phyloP scores from a whole-genome alignment of 2,113 vertebrate species.

The mouse (Mus musculus) region GRCm39 chr9:110038501-110039000 shows the following conservation, averaged over 20 bases:
- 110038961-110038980: not conserved
- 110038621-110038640: not conserved
- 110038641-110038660: not conserved
- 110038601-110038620: not conserved
- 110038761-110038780: not conserved
- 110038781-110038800: not conserved
- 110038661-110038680: not conserved
- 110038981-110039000: not conserved
- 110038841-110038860: not conserved
- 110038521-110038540: not conserved
- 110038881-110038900: not conserved
- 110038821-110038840: not conserved
- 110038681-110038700: not conserved
- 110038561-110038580: not conserved
- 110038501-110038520: constrained; percentile 5
- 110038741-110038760: not conserved
- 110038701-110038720: not conserved
- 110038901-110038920: not conserved
- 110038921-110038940: not conserved
- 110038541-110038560: not conserved
- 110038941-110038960: not conserved
- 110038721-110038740: not conserved
- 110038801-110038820: not conserved
- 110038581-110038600: too few relatives aligned
- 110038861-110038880: not conserved